Evolutionary conservation across 2,888 invertebrate genomes (phyloP), one percentile per base, ranked within the genome.

Genomic region (Heliconius charithonia): DNA sequence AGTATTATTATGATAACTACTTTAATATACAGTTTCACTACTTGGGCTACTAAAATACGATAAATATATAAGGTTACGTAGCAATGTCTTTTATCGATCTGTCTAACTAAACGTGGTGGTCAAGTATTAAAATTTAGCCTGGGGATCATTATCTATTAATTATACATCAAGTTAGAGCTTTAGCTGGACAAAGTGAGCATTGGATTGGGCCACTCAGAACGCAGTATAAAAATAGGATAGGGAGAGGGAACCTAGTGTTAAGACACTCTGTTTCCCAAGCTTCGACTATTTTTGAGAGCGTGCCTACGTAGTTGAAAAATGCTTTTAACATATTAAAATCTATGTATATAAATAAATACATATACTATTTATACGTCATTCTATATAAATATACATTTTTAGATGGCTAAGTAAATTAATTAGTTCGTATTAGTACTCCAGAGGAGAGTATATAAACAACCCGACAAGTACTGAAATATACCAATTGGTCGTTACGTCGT

Each of bases 401-500:
- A 25, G 7, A 69, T 19, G 67, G 6, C 37, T 1, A 37, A 25
- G 41, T 41, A 41, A 25, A 41, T 2, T 25, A 69, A 69, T 69
- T 69, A 67, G 67, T 65, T 9, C 22, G n/a, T n/a, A n/a, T 37
- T 12, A 41, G 67, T n/a, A n/a, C 41, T 69, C 4, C n/a, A 41
- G 41, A 41, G 25, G 13, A 69, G 69, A 69, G 41, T 41, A 41
- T 16, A n/a, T 16, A 25, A 67, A 69, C 41, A 69, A 69, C 67
- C 2, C n/a, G 41, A 25, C 41, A 69, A 69, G 66, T 66, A 37
- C 12, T 66, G 32, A 45, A 69, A 69, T 41, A 69, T 25, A 25
- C 25, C 69, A 69, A 69, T 27, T 25, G 69, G 25, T 41, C 69
- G 41, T 69, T 69, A 69, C 41, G 25, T 69, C 13, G 41, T 25